Base-by-base conservation (phyloP, 2,113 vertebrate species). In the Petroica traversi region DNA sequence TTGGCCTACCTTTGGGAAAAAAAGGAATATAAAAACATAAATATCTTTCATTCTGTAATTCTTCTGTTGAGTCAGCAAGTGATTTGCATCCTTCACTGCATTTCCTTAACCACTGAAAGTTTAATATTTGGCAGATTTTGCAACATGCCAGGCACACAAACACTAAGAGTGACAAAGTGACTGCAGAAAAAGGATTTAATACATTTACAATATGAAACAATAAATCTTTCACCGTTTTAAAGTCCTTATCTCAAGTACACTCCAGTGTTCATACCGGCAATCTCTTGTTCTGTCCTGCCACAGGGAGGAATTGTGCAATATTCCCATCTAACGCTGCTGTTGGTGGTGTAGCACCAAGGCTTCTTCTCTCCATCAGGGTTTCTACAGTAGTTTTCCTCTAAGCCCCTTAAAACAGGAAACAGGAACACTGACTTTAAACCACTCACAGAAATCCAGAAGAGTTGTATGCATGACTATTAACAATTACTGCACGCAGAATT, bases 321-420 rank as follows among this genome's bases (percentile, higher is more conserved):
- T 83, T 99, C 99, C 99, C 99, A 99, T 89, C 99, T 98, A 62
- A 95, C 49, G 0, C 85, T 54, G 0, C 94, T n/a, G 82, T 97
- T 97, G 1, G 97, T 97, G 5, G 99, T 99, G 87, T 99, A 99
- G 91, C 99, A 99, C 99, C 99, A 99, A 4, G 99, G 99, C 85
- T 64, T 97, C 28, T 95, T 97, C 89, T 99, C 98, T 45, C 98
- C 98, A 59, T 99, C 98, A 4, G 99, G 99, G 51, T 99, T 99
- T 88, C 99, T 98, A 36, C 99, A 99, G 92, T 99, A 98, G 97
- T 99, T 99, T 66, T 89, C 94, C 9, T 99, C 98, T 34, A 99
- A 97, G 89, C 96, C 97, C 95, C 99, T 99, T 77, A n/a, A 86
- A 68, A 86, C 19, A 86, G 28, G 96, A 62, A 96, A 96, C 28